Conservation (phyloP, 2,113 vertebrate species). For the Apteryx mantelli region DNA sequence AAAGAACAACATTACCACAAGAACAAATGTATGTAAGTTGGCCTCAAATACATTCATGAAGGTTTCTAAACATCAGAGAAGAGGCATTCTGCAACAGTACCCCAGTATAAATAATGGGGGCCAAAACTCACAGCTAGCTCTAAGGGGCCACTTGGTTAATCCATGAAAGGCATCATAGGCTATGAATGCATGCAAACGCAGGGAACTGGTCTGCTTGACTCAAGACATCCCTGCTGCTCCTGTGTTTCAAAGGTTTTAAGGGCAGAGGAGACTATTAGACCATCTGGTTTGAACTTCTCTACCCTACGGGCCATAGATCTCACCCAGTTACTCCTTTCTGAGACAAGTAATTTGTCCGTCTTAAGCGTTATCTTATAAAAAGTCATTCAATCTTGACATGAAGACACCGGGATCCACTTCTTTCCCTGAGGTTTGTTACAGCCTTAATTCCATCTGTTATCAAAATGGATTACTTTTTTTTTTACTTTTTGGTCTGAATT, state of each 20-base stretch:
- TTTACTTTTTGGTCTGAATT: background rate
- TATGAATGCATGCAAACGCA: background rate
- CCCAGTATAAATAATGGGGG: background rate
- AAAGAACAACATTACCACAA: background rate
- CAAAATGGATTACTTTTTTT: background rate
- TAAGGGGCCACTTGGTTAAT: background rate
- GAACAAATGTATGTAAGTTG: background rate
- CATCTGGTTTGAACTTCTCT: background rate
- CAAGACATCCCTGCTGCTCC: background rate
- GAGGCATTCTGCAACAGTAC: background rate
- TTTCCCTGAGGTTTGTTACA: background rate
- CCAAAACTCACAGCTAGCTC: background rate
- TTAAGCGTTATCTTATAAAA: background rate
- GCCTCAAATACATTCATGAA: background rate
- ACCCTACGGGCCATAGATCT: background rate
- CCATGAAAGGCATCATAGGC: background rate
- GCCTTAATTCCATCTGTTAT: background rate
- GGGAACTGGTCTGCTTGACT: fast-evolving
- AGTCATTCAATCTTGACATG: background rate
- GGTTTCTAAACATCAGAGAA: background rate
- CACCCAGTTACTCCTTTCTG: background rate
- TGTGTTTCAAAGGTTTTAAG: background rate
- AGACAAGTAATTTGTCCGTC: background rate
- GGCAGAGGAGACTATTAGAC: background rate
- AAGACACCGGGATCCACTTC: background rate